These are phyloP conservation scores for Beroe ovata DNA, from an alignment of 37 sponge, comb jelly and placozoan species.

Conservation along the genomic window DNA sequence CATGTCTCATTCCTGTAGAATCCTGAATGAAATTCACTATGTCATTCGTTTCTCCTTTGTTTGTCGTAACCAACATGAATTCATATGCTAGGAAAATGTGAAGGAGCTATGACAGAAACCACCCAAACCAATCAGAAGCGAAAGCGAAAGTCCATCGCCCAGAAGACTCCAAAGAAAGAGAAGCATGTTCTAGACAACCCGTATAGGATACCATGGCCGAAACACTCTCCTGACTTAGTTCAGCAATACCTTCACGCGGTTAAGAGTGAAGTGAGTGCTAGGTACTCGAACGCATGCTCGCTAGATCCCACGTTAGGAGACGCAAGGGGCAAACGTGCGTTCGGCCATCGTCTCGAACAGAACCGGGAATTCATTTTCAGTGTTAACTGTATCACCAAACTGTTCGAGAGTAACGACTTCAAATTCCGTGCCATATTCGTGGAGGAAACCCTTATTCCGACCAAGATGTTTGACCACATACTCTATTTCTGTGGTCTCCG, in stretches of 20 bases:
- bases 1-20: too few species aligned
- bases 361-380: conserved; percentile 39
- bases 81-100: too few species aligned
- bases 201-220: conserved; percentile 45
- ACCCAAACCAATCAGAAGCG: too few species aligned
- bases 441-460: conserved; percentile 27
- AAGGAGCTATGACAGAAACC: too few species aligned
- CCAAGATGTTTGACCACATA: conserved; percentile 23
- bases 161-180: conserved; percentile 22
- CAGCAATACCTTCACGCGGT: not conserved
- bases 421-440: not conserved
- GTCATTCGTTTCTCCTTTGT: too few species aligned
- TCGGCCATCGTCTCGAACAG: conserved; percentile 30
- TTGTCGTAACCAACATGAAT: too few species aligned
- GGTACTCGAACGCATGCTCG: not conserved
- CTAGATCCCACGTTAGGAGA: not conserved
- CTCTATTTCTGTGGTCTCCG: conserved; percentile 9
- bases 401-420: not conserved
- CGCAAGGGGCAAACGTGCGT: not conserved
- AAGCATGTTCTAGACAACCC: conserved; percentile 49
- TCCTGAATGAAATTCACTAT: too few species aligned
- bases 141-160: conserved; percentile 35
- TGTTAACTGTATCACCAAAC: conserved; percentile 42
- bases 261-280: not conserved
- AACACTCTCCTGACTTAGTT: not conserved